Evolutionary conservation across 2,888 invertebrate species (phyloP).

Genomic region (Tinea trinotella): DNA sequence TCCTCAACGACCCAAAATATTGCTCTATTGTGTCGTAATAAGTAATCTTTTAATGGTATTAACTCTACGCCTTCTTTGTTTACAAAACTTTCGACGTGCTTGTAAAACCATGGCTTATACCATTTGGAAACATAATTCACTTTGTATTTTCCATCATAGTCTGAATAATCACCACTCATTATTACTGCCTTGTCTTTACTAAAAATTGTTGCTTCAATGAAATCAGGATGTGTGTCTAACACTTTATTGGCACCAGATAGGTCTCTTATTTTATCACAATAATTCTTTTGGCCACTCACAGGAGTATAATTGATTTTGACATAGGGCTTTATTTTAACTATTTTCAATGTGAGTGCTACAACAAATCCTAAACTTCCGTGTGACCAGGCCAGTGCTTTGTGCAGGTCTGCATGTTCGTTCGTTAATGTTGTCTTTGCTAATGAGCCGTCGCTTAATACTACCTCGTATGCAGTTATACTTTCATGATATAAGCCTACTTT

Average conservation of each 20-base stretch:
- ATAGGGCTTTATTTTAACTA: constrained; percentile 76
- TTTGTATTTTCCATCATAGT: constrained; percentile 61
- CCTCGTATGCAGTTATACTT: constrained; percentile 75
- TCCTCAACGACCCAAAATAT: constrained; percentile 83
- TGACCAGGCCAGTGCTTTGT: constrained; percentile 75
- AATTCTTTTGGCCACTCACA: constrained; percentile 73
- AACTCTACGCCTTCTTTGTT: constrained; percentile 67
- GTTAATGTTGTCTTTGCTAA: constrained; percentile 68
- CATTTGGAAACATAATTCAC: constrained; percentile 74
- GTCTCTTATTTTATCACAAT: constrained; percentile 74
- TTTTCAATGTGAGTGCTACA: constrained; percentile 74
- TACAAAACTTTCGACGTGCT: constrained; percentile 74
- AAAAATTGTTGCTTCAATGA: constrained; percentile 77
- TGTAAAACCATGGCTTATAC: constrained; percentile 83
- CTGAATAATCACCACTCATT: constrained; percentile 77
- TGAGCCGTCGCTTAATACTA: constrained; percentile 75
- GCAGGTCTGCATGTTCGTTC: constrained; percentile 74
- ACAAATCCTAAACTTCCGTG: constrained; percentile 78
- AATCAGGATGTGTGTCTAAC: constrained; percentile 70
- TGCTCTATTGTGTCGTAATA: constrained; percentile 76
- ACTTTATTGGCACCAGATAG: constrained; percentile 71
- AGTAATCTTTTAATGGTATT: constrained; percentile 76
- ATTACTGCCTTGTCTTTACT: constrained; percentile 75
- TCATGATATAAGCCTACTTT: constrained; percentile 80
- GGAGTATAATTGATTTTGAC: constrained; percentile 77